Conservation (phyloP, 2,113 vertebrate species). For the Saguinus midas region DNA sequence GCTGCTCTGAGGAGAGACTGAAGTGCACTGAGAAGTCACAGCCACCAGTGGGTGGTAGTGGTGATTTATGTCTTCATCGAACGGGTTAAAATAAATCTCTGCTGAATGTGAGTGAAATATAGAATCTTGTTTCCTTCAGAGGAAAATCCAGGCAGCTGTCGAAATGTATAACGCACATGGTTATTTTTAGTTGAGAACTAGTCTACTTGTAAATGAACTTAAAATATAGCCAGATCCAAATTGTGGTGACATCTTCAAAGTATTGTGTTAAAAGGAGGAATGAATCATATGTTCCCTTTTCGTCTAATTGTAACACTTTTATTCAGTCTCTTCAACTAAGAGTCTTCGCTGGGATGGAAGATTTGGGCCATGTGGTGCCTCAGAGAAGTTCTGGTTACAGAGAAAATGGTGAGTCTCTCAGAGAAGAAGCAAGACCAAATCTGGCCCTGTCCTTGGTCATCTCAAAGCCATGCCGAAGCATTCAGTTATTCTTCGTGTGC, state of each 20-base stretch:
- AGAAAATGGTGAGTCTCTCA: constrained; percentile 60
- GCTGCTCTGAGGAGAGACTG: not conserved
- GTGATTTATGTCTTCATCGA: constrained; percentile 17
- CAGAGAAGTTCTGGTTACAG: constrained; percentile 82
- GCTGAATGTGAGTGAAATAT: constrained; percentile 67
- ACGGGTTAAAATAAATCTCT: constrained; percentile 73
- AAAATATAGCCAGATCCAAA: constrained; percentile 71
- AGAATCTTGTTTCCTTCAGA: constrained; percentile 70
- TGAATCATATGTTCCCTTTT: constrained; percentile 24
- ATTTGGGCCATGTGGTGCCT: constrained; percentile 76
- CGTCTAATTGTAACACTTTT: constrained; percentile 59
- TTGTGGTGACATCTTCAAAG: constrained; percentile 73
- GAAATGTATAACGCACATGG: constrained; percentile 57
- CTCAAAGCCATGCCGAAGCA: constrained; percentile 76
- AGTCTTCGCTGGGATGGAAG: constrained; percentile 60
- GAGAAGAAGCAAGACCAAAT: constrained; percentile 58
- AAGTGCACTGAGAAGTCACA: constrained; percentile 25
- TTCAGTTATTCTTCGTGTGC: constrained; percentile 53
- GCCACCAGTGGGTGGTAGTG: not conserved
- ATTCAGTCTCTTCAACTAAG: constrained; percentile 71
- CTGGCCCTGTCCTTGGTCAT: constrained; percentile 67
- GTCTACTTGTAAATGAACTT: constrained; percentile 78
- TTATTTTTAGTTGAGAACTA: constrained; percentile 77
- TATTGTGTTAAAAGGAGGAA: constrained; percentile 63
- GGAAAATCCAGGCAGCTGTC: constrained; percentile 77